Base-by-base conservation (phyloP, 92 coral and sea anemone genomes). In the Nematostella vectensis region DNA sequence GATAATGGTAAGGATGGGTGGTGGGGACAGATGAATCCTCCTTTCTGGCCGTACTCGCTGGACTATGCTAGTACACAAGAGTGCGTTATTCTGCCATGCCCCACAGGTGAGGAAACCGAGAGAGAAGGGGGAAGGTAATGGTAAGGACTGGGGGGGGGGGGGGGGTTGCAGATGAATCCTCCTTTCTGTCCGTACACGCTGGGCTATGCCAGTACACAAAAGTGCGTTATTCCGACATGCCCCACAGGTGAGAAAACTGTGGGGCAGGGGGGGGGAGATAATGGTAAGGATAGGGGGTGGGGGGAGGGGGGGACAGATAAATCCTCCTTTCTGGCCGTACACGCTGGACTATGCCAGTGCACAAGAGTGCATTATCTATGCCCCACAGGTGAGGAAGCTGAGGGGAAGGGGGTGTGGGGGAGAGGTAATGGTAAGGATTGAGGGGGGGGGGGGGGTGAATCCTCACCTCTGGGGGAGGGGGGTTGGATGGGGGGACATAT, bases 161-260 rank as follows among this genome's bases (percentile, higher is more conserved):
- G n/a, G n/a, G n/a, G n/a, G n/a, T n/a, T n/a, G n/a, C 1, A 69
- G 21, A 58, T 50, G 42, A 83, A 57, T 54, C 36, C 80, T 25
- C 93, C 93, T 0, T 83, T 89, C 0, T 86, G 99, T 93, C 99
- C 99, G 4, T 86, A 93, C 62, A 93, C 96, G 8, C 67, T 93
- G 18, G 93, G 86, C 45, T 86, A 81, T 50, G 47, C 42, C 11
- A 51, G 83, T 20, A 86, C 82, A 0, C 84, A 89, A 42, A 88
- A 78, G 24, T 93, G 99, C 21, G 65, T 27, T 2, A 86, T 85
- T 31, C 96, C 93, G 6, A 93, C 98, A 0, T 91, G 98, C 29
- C 95, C 96, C 2, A 82, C 83, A 37, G 83, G 98, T 91, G 67
- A 45, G 67, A n/a, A n/a, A n/a, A n/a, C n/a, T n/a, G n/a, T n/a